phyloP scores from a whole-genome alignment of 1,140 invertebrate species.

The Trachymyrmex cornetzi region DNA sequence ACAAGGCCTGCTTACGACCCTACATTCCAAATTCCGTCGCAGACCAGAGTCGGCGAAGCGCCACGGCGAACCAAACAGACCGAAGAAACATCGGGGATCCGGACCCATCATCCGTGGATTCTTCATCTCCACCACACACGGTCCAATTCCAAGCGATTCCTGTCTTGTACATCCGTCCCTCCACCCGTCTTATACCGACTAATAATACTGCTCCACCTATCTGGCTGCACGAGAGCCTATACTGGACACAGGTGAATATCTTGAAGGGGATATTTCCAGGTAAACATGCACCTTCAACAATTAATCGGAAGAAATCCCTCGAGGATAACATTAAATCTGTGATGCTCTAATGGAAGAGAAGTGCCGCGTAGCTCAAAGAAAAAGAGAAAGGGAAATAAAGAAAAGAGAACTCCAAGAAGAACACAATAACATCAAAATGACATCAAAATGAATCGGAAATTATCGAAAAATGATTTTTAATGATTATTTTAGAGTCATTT shows the following conservation, averaged over 20 bases:
- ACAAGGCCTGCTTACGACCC: not conserved
- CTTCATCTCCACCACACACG: conserved; percentile 14
- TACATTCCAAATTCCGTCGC: conserved; percentile 58
- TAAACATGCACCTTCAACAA: conserved; percentile 9
- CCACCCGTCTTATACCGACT: conserved; percentile 14
- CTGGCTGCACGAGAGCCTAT: not conserved
- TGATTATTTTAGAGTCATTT: too few relatives aligned
- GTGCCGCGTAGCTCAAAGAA: not conserved
- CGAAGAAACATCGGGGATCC: conserved; percentile 38
- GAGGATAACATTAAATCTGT: conserved; percentile 7
- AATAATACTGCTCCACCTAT: conserved; percentile 46
- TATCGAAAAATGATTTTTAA: too few relatives aligned
- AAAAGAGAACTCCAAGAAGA: not conserved
- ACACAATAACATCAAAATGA: too few relatives aligned
- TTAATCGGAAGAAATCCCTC: conserved; percentile 29
- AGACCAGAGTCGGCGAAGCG: conserved; percentile 49
- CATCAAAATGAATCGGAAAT: too few relatives aligned
- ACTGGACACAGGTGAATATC: conserved; percentile 40
- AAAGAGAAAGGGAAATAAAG: not conserved
- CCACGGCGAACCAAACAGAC: conserved; percentile 39
- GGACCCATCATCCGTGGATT: conserved; percentile 28
- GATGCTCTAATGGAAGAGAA: conserved; percentile 10
- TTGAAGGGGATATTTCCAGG: conserved; percentile 15
- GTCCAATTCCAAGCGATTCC: conserved; percentile 56
- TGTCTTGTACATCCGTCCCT: conserved; percentile 28